Evolutionary conservation across 1,140 invertebrate genomes (phyloP), one percentile per base, ranked within the genome.

Genomic region (Neoseiulus cucumeris): DNA sequence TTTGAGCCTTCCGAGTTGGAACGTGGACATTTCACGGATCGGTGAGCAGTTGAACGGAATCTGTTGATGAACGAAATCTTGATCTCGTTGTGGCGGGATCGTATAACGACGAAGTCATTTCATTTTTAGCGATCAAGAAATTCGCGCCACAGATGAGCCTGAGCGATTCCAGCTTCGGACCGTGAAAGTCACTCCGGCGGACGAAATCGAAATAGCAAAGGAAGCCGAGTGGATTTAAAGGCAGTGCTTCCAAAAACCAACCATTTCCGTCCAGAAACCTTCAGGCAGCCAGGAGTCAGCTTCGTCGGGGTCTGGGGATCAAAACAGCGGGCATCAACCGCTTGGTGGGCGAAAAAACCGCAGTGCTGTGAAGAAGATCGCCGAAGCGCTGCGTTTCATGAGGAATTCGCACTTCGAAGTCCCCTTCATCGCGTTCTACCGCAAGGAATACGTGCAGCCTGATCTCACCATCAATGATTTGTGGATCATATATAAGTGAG

Each of bases 181-280:
- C 69, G 83, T 95, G 33, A 91, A 70, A 76, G 91, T 73, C 0
- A 89, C 85, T 0, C 72, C 87, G 0, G 87, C 89, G 2, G 86
- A 87, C 18, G 79, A 80, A 64, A 75, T 74, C n/a, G 93, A 98
- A 75, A 73, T 98, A 1, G 85, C 92, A 44, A 85, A 91, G 65
- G 96, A 99, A 77, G 88, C 94, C 0, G 86, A 93, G 70, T 99
- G 95, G 95, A 97, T 98, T 47, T 94, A 92, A 73, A 87, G 89
- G 68, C 86, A 92, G 72, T 91, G 89, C 0, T 98, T 98, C 77
- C 83, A 82, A 66, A 87, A 86, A 66, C 81, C 84, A 0, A 83
- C 85, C 0, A 82, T 93, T 0, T 91, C 89, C 0, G 79, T 81
- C 66, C 86, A 89, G 76, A 86, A 86, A 67, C 51, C 51, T 12